Base-by-base conservation (phyloP, 2,888 invertebrate species). In the Drosophila flavopinicola region DNA sequence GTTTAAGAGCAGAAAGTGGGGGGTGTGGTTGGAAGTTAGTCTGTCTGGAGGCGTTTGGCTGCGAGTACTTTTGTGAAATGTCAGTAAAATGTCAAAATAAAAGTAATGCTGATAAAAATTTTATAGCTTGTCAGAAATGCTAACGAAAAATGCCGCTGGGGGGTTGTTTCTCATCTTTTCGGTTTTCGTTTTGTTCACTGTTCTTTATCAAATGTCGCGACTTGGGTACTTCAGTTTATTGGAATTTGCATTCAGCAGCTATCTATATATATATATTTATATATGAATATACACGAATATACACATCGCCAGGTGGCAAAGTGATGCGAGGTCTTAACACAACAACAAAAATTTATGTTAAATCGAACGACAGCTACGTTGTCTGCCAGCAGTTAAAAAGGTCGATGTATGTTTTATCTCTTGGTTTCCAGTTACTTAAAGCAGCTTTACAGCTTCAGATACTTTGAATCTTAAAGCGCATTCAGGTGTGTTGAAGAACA, bases 21-120 rank as follows among this genome's bases (percentile, higher is more conserved):
- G 29, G 39, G 11, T 2, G 45, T 13, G 35, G 42, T 29, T 42
- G 24, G 44, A 51, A 57, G 51, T 24, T 13, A n/a, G 10, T 44
- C 49, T 35, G 44, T 47, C 64, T 64, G 51, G 15, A 41, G 73
- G 67, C 64, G 45, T 67, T 76, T 49, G 67, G 49, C 65, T 37
- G 42, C 54, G 41, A 75, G 69, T 66, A 68, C 67, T 74, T 76
- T 83, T 82, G 75, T 60, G 66, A 76, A 86, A 83, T 86, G 85
- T 86, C 88, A 86, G 85, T 75, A 47, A 80, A 85, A 86, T 85
- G 88, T 87, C 86, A 85, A 85, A 87, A 87, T 87, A 87, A 87
- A 86, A 80, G 78, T 80, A 80, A 74, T 71, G 82, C 80, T 87
- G 80, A 86, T 87, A 85, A 87, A 86, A 75, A 75, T 85, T 87